Conservation (phyloP, 1,140 invertebrate species). For the Pachyrhynchus sulphureomaculatus region DNA sequence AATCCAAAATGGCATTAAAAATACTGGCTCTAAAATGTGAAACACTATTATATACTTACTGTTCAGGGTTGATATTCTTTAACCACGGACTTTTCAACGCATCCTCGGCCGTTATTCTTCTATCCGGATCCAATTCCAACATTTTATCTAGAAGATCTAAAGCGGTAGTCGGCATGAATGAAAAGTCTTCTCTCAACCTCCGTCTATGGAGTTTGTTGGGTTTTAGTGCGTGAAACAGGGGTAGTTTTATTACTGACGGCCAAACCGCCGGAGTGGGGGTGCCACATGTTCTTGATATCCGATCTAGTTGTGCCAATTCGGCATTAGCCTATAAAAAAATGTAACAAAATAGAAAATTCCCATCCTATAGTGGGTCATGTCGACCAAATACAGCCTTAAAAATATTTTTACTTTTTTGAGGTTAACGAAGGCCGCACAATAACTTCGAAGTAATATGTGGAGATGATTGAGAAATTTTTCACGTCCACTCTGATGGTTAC, state of each 20-base stretch:
- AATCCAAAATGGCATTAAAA: no score
- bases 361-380: no score
- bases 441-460: no score
- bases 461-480: no score
- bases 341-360: background rate
- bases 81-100: slow-evolving; percentile 95
- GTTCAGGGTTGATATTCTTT: slow-evolving; percentile 84
- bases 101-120: slow-evolving; percentile 91
- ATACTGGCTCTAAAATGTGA: no score
- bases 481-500: no score
- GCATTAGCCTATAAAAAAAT: slow-evolving; percentile 71
- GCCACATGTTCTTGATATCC: slow-evolving; percentile 93
- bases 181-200: slow-evolving; percentile 89
- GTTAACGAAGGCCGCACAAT: no score
- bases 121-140: slow-evolving; percentile 93
- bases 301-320: slow-evolving; percentile 92
- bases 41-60: no score
- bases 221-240: slow-evolving; percentile 88
- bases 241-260: slow-evolving; percentile 95
- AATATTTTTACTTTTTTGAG: no score
- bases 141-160: slow-evolving; percentile 95
- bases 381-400: no score
- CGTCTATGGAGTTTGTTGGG: slow-evolving; percentile 89
- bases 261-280: slow-evolving; percentile 96
- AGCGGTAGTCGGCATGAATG: slow-evolving; percentile 84